Percentiles rank a stretch among this genome's conserved stretches.
Evolutionary conservation across 92 coral and sea anemone species (phyloP).

Genomic region (Parazoanthus atlanticus): DNA sequence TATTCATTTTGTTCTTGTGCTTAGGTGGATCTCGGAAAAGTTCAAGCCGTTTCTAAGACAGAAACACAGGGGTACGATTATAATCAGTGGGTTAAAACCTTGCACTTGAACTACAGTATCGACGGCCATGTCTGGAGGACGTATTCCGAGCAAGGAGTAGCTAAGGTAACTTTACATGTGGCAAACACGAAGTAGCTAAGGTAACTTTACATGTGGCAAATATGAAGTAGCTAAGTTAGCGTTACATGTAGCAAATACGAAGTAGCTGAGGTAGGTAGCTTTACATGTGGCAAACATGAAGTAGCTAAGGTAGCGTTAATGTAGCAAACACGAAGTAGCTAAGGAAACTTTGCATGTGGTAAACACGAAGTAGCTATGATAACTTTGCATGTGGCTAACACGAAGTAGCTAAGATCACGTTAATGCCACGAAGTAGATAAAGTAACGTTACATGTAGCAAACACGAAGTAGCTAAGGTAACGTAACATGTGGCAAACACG

Average conservation of each 20-base stretch:
- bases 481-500: no score
- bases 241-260: no score
- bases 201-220: neutral
- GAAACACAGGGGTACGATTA: slow-evolving; percentile 52
- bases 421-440: no score
- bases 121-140: slow-evolving; percentile 54
- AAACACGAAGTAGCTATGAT: neutral
- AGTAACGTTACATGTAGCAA: no score
- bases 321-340: no score
- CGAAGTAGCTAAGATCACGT: neutral
- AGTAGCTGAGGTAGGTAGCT: neutral
- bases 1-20: neutral
- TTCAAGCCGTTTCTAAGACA: slow-evolving; percentile 47
- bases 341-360: neutral
- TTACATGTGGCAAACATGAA: neutral
- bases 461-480: slow-evolving; percentile 20
- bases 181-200: neutral
- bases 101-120: slow-evolving; percentile 55
- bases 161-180: slow-evolving; percentile 9
- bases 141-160: slow-evolving; percentile 21
- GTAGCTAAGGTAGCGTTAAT: no score
- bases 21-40: slow-evolving; percentile 57
- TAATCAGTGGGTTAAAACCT: slow-evolving; percentile 30
- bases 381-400: neutral
- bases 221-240: no score